Percentiles rank a stretch among this genome's conserved stretches.
Conservation (phyloP, 2,888 invertebrate genomes). For the Muscina levida region DNA sequence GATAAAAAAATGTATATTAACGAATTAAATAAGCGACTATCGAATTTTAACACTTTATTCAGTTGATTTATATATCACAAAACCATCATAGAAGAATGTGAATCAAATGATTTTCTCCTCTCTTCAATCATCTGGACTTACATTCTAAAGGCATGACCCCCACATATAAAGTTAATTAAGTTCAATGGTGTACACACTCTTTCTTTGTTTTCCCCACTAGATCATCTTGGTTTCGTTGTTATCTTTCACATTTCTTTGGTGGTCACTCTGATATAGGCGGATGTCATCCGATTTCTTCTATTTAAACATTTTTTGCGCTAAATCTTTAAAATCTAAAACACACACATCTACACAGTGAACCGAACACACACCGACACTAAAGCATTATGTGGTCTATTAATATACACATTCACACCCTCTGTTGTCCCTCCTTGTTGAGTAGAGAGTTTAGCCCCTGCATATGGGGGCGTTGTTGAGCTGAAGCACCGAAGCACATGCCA, state of each 20-base stretch:
- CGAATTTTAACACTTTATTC: too few relatives aligned
- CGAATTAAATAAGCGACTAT: too few relatives aligned
- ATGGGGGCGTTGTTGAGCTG: too few relatives aligned
- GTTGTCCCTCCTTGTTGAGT: too few relatives aligned
- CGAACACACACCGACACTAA: constrained; percentile 37
- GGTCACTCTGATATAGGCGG: constrained; percentile 37
- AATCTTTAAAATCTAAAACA: constrained; percentile 53
- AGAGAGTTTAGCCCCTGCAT: too few relatives aligned
- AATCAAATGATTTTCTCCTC: too few relatives aligned
- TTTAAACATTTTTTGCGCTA: constrained; percentile 37
- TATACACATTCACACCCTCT: constrained; percentile 28
- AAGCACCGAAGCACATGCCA: background rate
- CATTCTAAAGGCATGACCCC: too few relatives aligned
- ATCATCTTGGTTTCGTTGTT: background rate
- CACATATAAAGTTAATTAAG: constrained; percentile 11
- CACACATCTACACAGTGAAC: constrained; percentile 39
- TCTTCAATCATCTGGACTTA: too few relatives aligned
- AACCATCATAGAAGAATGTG: too few relatives aligned
- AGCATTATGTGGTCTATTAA: constrained; percentile 59
- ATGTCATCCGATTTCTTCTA: constrained; percentile 39
- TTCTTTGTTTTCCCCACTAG: background rate
- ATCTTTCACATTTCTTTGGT: background rate
- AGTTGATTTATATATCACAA: too few relatives aligned
- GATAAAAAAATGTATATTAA: too few relatives aligned
- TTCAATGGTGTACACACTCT: background rate